Conservation (phyloP, 2,888 invertebrate species). For the Drosophila rellima region DNA sequence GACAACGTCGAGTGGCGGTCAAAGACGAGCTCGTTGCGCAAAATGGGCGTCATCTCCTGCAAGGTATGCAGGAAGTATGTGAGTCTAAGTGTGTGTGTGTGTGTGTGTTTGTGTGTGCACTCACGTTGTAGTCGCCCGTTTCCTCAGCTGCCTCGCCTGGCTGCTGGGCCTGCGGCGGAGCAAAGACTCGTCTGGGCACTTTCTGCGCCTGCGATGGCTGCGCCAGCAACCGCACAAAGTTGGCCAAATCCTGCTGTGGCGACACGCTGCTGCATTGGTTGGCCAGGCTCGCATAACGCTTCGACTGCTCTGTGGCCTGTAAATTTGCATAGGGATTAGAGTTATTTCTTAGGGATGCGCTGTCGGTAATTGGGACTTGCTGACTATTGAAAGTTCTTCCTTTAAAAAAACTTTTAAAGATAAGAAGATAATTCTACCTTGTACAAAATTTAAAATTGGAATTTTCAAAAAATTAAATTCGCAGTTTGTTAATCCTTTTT, state of each 20-base stretch:
- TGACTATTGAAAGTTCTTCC: neutral
- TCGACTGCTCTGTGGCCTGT: slow-evolving; percentile 91
- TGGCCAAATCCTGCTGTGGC: slow-evolving; percentile 86
- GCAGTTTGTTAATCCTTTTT: too few relatives aligned
- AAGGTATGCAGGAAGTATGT: slow-evolving; percentile 2
- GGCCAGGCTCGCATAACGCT: slow-evolving; percentile 93
- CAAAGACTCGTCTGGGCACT: slow-evolving; percentile 86
- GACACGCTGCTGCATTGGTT: slow-evolving; percentile 92
- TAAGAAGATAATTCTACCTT: too few relatives aligned
- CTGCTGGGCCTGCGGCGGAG: slow-evolving; percentile 89
- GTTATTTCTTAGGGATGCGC: slow-evolving; percentile 2
- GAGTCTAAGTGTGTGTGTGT: neutral
- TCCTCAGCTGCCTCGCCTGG: slow-evolving; percentile 85
- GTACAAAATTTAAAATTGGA: too few relatives aligned
- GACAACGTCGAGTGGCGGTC: slow-evolving; percentile 91
- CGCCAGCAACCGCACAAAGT: slow-evolving; percentile 91
- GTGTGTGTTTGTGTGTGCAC: slow-evolving; percentile 55
- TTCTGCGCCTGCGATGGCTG: slow-evolving; percentile 86
- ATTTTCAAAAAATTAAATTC: too few relatives aligned
- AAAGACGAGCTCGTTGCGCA: slow-evolving; percentile 94
- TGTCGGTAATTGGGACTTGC: neutral
- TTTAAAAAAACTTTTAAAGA: too few relatives aligned
- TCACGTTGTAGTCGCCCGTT: slow-evolving; percentile 86
- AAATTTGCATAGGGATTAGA: slow-evolving; percentile 5
- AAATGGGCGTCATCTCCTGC: slow-evolving; percentile 90